phyloP scores from a whole-genome alignment of 2,888 invertebrate species.

The Oscheius sp. region DNA sequence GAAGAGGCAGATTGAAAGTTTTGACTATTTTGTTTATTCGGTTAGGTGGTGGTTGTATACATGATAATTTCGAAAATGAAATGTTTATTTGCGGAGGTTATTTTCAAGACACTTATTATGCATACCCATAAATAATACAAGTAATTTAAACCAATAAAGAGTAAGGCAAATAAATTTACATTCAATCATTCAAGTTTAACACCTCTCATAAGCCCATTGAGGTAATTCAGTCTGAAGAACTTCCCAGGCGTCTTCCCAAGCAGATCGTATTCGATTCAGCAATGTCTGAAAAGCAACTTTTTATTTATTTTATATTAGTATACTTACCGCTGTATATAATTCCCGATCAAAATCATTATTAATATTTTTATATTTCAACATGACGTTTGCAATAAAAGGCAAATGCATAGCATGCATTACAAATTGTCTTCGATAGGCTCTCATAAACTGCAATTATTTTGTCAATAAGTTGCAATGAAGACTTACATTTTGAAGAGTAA shows the following conservation, averaged over 20 bases:
- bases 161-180: too few species aligned
- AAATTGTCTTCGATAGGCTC: constrained; percentile 41
- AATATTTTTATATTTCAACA: constrained; percentile 40
- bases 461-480: not conserved
- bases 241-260: constrained; percentile 47
- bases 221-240: constrained; percentile 41
- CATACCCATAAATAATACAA: too few species aligned
- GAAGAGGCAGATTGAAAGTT: too few species aligned
- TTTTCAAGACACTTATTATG: too few species aligned
- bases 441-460: constrained; percentile 32
- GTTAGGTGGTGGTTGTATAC: too few species aligned
- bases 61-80: too few species aligned
- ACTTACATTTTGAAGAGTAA: constrained; percentile 7
- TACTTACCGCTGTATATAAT: constrained; percentile 33
- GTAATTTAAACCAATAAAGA: not conserved
- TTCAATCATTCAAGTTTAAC: too few species aligned
- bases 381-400: constrained; percentile 48
- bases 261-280: constrained; percentile 35
- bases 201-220: constrained; percentile 24
- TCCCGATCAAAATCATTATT: constrained; percentile 31
- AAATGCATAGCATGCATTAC: constrained; percentile 48
- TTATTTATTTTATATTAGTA: constrained; percentile 1
- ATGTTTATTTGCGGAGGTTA: too few species aligned
- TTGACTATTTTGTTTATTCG: too few species aligned
- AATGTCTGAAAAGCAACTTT: constrained; percentile 27